These are phyloP conservation scores for Ptychadena robeensis DNA, from an alignment of 2,797 vertebrate genomes.

Conservation along the genomic window DNA sequence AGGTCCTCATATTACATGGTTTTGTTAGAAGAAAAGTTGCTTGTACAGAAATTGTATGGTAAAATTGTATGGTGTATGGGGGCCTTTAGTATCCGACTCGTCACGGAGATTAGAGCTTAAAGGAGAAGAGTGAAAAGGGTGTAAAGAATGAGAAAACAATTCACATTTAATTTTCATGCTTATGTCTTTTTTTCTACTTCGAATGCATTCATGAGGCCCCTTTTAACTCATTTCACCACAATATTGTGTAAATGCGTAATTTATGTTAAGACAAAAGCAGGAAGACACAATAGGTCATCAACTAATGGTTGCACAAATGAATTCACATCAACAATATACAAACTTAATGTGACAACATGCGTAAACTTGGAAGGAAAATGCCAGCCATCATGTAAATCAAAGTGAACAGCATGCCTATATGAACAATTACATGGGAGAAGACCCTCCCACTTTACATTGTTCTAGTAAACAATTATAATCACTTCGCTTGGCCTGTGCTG, in stretches of 20 bases:
- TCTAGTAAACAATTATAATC: constrained; percentile 51
- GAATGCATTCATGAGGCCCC: constrained; percentile 37
- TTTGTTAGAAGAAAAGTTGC: too few species aligned
- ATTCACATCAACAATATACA: constrained; percentile 40
- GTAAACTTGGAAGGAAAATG: constrained; percentile 42
- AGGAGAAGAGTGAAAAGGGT: background rate
- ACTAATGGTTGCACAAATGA: constrained; percentile 45
- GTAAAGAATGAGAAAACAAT: constrained; percentile 6
- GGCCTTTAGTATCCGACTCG: background rate
- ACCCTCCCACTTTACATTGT: constrained; percentile 46
- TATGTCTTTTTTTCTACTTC: constrained; percentile 57
- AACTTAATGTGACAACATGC: constrained; percentile 55
- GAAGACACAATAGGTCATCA: constrained; percentile 28
- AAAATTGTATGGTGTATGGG: too few species aligned
- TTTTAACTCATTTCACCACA: constrained; percentile 9
- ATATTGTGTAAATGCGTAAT: constrained; percentile 32
- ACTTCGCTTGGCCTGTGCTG: constrained; percentile 46
- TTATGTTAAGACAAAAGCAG: constrained; percentile 41
- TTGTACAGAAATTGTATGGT: too few species aligned
- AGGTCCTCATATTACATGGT: too few species aligned
- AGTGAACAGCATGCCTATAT: constrained; percentile 55
- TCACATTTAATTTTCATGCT: constrained; percentile 42
- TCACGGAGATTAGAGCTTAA: constrained; percentile 5
- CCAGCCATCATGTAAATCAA: constrained; percentile 52
- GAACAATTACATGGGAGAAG: constrained; percentile 40